Conservation (phyloP, 2,113 vertebrate species). For the Rhea pennata region DNA sequence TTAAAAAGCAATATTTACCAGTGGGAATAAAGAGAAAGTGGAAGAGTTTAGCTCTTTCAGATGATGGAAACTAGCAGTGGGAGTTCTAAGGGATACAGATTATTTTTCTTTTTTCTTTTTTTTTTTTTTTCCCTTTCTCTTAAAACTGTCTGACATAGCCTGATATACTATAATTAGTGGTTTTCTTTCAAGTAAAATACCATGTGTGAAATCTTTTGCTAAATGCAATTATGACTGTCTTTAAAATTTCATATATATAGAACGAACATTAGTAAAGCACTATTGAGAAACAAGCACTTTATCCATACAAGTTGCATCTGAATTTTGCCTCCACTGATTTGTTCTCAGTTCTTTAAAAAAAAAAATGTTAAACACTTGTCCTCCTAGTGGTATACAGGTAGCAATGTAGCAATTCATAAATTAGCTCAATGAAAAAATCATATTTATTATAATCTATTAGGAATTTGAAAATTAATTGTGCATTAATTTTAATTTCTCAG, state of each 20-base stretch:
- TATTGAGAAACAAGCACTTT: not conserved
- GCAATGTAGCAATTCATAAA: not conserved
- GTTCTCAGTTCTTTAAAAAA: not conserved
- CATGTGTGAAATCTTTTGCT: not conserved
- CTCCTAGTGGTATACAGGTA: not conserved
- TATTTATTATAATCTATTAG: not conserved
- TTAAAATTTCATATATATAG: not conserved
- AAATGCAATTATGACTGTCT: not conserved
- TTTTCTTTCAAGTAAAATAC: not conserved
- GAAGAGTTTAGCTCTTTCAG: not conserved
- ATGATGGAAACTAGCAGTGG: not conserved
- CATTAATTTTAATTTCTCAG: not conserved
- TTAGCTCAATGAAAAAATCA: not conserved
- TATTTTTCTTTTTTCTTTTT: not conserved
- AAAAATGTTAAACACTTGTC: not conserved
- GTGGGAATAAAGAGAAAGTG: not conserved
- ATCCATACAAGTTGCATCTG: not conserved
- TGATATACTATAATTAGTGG: not conserved
- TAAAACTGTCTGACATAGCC: not conserved
- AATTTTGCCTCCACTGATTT: not conserved
- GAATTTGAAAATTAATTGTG: not conserved
- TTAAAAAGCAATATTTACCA: not conserved
- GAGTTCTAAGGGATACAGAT: not conserved
- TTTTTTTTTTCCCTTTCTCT: not conserved
- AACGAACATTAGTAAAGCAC: not conserved